Percentiles rank a stretch among this genome's conserved stretches.
These are phyloP conservation scores for Manacus vitellinus DNA, from an alignment of 2,113 vertebrate species.

Conservation along the genomic window DNA sequence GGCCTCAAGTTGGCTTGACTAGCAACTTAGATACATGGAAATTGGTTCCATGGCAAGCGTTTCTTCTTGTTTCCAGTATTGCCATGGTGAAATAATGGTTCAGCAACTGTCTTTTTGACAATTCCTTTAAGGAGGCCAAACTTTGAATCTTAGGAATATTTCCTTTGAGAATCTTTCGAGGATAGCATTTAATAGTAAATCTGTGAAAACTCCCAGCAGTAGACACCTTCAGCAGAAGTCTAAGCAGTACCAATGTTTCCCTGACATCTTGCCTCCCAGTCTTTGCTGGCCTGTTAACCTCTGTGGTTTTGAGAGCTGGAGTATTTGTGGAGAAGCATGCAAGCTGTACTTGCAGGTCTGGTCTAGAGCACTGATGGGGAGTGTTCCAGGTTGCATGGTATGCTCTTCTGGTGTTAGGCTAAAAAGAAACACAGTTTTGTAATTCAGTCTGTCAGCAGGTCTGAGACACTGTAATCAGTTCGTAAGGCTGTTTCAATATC, in stretches of 20 bases:
- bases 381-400: neutral
- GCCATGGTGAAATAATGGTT: rapidly evolving
- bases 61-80: neutral
- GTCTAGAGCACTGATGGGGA: neutral
- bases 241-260: neutral
- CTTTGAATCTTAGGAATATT: neutral
- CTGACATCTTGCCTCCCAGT: neutral
- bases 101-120: neutral
- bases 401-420: neutral
- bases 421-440: neutral
- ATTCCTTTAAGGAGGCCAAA: neutral
- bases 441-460: neutral
- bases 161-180: neutral
- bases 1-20: neutral
- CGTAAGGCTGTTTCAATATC: neutral
- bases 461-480: neutral
- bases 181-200: neutral
- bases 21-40: neutral
- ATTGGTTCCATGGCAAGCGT: neutral
- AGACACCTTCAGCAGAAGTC: neutral
- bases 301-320: neutral
- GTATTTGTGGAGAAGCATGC: neutral
- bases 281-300: neutral
- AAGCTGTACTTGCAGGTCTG: neutral
- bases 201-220: neutral